phyloP scores from a whole-genome alignment of 2,113 vertebrate species.

The Oryzias melastigma region DNA sequence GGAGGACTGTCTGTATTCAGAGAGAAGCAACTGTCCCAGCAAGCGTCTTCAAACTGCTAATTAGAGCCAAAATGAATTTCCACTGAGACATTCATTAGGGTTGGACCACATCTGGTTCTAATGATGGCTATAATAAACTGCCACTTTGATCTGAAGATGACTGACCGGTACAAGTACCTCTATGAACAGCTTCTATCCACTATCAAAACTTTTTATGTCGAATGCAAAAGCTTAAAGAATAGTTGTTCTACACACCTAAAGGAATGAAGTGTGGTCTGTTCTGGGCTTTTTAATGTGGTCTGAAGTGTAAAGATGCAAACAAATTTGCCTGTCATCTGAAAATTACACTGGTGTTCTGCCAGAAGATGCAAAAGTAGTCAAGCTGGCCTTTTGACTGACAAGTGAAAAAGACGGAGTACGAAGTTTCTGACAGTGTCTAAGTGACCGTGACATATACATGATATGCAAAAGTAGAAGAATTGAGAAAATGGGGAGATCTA shows the following conservation, averaged over 20 bases:
- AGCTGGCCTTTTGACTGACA: conserved; percentile 53
- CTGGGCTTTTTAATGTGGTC: no score
- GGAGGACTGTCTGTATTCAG: conserved; percentile 19
- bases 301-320: conserved; percentile 11
- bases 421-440: conserved; percentile 45
- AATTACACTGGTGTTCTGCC: conserved; percentile 29
- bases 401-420: conserved; percentile 38
- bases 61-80: conserved; percentile 51
- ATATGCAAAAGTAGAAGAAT: conserved; percentile 64
- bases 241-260: no score
- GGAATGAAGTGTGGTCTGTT: no score
- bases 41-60: conserved; percentile 51
- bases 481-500: conserved; percentile 49
- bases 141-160: conserved; percentile 28
- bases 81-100: conserved; percentile 41
- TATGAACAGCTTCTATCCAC: background rate
- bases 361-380: conserved; percentile 33
- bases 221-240: no score
- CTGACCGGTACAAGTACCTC: conserved; percentile 6
- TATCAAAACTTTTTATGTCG: no score
- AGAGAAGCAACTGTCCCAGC: background rate
- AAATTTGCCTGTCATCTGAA: conserved; percentile 29
- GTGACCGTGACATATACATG: conserved; percentile 63
- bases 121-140: conserved; percentile 28
- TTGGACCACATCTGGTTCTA: conserved; percentile 50